Evolutionary conservation across 2,888 invertebrate species (phyloP).

Genomic region (Drosophila tanythrix): DNA sequence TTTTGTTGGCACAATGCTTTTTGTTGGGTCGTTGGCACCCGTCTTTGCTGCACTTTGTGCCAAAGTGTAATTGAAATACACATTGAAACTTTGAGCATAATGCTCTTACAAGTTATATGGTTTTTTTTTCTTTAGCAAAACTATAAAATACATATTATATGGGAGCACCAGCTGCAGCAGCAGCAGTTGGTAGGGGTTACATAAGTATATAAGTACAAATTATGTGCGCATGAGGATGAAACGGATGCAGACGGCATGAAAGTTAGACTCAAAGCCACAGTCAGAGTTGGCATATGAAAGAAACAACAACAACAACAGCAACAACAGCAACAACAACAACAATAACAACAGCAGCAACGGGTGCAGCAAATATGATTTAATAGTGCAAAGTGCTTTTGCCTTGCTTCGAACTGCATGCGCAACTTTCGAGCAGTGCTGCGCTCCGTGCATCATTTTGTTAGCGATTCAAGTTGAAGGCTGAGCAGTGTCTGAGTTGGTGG

Average conservation of each 20-base stretch:
- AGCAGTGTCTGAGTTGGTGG: background rate
- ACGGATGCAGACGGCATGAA: constrained; percentile 69
- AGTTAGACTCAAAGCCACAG: constrained; percentile 46
- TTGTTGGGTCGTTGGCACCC: constrained; percentile 30
- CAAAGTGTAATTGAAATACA: constrained; percentile 73
- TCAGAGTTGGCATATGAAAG: constrained; percentile 29
- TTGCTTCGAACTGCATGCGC: constrained; percentile 27
- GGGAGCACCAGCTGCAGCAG: constrained; percentile 2
- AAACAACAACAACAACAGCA: constrained; percentile 5
- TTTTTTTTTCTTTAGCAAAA: constrained; percentile 42
- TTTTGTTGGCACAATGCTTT: constrained; percentile 39
- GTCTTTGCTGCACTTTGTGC: constrained; percentile 41
- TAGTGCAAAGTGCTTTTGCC: constrained; percentile 57
- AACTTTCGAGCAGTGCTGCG: constrained; percentile 50
- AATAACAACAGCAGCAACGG: constrained; percentile 14
- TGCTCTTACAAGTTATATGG: constrained; percentile 64
- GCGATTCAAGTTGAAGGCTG: constrained; percentile 24
- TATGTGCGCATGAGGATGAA: constrained; percentile 67
- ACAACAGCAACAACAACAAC: constrained; percentile 9
- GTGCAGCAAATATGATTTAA: constrained; percentile 71
- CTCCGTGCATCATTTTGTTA: constrained; percentile 61
- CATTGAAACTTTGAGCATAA: constrained; percentile 74
- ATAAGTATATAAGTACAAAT: constrained; percentile 72
- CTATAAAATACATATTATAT: constrained; percentile 72
- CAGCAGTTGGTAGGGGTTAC: background rate